These are phyloP conservation scores for Chloroceryle amazona DNA, from an alignment of 2,797 vertebrate species.

Conservation along the genomic window DNA sequence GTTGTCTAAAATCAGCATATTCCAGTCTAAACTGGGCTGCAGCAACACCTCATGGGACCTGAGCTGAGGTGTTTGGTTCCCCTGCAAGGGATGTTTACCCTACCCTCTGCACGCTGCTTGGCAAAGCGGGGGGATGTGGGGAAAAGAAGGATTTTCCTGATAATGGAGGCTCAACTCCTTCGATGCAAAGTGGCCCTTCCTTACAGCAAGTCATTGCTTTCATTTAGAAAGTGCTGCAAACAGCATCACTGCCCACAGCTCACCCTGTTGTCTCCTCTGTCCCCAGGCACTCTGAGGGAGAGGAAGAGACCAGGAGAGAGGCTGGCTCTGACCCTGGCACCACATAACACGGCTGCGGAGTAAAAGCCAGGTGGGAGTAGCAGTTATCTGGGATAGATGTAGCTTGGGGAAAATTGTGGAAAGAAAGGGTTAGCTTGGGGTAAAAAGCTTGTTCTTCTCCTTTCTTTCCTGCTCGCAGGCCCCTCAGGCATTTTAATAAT, in stretches of 20 bases:
- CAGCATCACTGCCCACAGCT: not conserved
- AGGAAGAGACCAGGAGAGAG: slow-evolving; percentile 44
- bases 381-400: not conserved
- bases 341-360: not conserved
- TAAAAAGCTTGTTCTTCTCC: not conserved
- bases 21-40: not conserved
- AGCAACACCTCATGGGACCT: not conserved
- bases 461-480: not conserved
- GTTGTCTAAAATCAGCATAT: slow-evolving; percentile 10
- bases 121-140: accelerated
- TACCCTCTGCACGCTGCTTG: not conserved
- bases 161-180: not conserved
- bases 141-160: not conserved
- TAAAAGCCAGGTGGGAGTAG: not conserved
- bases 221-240: not conserved
- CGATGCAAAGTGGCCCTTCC: accelerated
- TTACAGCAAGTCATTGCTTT: not conserved
- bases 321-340: not conserved
- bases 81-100: not conserved
- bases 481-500: not conserved
- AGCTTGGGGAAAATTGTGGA: not conserved
- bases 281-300: slow-evolving; percentile 52
- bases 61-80: not conserved
- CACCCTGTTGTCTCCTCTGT: not conserved
- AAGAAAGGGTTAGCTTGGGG: not conserved